Base-by-base conservation (phyloP, 2,797 vertebrate genomes). In the Pampus argenteus region DNA sequence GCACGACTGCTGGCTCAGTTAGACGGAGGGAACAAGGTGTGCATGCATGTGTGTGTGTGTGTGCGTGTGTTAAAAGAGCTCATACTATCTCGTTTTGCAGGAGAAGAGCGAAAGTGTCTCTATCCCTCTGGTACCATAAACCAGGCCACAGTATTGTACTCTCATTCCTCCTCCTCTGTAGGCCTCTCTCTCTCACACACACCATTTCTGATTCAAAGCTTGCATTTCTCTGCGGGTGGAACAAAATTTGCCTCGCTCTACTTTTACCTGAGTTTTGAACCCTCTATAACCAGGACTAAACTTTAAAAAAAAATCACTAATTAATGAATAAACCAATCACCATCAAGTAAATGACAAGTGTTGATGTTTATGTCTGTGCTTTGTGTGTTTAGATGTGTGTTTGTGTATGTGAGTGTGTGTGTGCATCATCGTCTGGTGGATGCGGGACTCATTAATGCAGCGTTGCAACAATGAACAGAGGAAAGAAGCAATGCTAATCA, bases 61-160 rank as follows among this genome's bases (percentile, higher is more conserved):
- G n/a, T 66, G 36, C 57, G 52, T 65, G 79, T 80, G 74, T 86
- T 82, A 70, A 86, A 88, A 81, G 69, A 70, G 73, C 79, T 80
- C 86, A 85, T 87, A 84, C 81, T 82, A 79, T 86, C 86, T 86
- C 79, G 42, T 86, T 89, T 89, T 89, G 83, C 88, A 86, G 84
- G 72, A 69, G 71, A 83, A 82, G 89, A 78, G 77, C 45, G 23
- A 86, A 84, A 78, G 78, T 86, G 86, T 84, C 82, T 83, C 45
- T 71, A 58, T 92, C 92, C 90, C 91, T 62, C 65, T 82, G 91
- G 90, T 90, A 78, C 86, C 86, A 82, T 84, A 91, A 93, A 91
- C 90, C 91, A 93, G 91, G 89, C 85, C 92, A 91, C 78, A 78
- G 81, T 50, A 56, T 79, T 79, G 52, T 81, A 71, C 82, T 75